Evolutionary conservation across 2,113 vertebrate genomes (phyloP).

Genomic region (Chloebia gouldiae): DNA sequence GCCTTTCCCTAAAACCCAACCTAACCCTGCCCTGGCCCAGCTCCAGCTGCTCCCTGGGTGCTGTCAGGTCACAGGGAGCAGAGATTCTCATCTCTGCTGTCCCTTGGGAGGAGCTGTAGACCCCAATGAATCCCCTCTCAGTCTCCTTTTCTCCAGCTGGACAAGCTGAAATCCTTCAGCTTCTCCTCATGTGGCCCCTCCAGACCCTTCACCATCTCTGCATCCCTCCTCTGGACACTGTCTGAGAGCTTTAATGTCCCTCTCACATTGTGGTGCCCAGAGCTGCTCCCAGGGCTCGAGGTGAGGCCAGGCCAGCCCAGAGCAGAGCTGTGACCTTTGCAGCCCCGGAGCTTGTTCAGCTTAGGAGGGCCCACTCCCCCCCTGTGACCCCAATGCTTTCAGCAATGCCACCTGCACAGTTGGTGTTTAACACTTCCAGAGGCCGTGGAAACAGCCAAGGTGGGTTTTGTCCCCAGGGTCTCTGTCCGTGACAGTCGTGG

Average conservation of each 20-base stretch:
- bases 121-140: not conserved
- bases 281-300: not conserved
- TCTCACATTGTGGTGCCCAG: not conserved
- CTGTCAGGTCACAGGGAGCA: not conserved
- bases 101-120: not conserved
- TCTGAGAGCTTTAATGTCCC: not conserved
- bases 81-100: not conserved
- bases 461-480: not conserved
- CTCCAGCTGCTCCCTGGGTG: accelerated
- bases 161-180: not conserved
- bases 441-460: not conserved
- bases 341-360: not conserved
- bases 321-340: not conserved
- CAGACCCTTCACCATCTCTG: not conserved
- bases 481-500: not conserved
- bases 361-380: not conserved
- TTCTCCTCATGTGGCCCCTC: accelerated
- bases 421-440: not conserved
- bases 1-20: not conserved
- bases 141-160: not conserved
- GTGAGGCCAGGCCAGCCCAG: not conserved
- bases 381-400: not conserved
- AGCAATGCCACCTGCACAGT: not conserved
- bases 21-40: not conserved
- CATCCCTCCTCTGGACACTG: not conserved